Evolutionary conservation across 2,113 vertebrate species (phyloP).

Genomic region (Chunga burmeisteri): DNA sequence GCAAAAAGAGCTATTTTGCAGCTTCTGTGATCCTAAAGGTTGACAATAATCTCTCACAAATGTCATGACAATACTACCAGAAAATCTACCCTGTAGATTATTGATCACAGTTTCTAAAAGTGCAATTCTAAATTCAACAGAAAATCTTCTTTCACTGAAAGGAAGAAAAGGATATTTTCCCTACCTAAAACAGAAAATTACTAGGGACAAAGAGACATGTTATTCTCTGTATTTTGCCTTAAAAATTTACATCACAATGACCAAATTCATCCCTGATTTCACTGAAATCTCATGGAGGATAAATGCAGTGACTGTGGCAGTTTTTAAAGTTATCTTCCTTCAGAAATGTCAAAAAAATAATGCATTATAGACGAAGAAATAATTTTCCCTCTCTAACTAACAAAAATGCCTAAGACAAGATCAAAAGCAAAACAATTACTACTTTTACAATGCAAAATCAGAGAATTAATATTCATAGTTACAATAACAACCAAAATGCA

Average conservation of each 20-base stretch:
- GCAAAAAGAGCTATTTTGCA: not conserved
- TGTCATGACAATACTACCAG: not conserved
- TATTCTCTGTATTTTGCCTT: not conserved
- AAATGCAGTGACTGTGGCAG: not conserved
- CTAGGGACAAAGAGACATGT: not conserved
- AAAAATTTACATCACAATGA: not conserved
- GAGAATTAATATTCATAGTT: not conserved
- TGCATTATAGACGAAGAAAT: not conserved
- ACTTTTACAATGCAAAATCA: not conserved
- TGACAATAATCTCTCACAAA: not conserved
- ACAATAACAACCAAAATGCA: not conserved
- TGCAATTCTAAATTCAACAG: not conserved
- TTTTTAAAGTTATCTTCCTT: not conserved
- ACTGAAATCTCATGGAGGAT: not conserved
- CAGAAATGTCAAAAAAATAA: not conserved
- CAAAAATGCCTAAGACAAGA: not conserved
- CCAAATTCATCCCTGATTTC: not conserved
- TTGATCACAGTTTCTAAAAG: not conserved
- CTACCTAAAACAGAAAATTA: not conserved
- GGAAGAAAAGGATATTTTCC: not conserved
- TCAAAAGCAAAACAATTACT: not conserved
- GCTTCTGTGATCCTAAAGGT: not conserved
- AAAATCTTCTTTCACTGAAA: not conserved
- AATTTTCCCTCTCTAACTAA: not conserved
- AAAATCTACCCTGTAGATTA: not conserved